Evolutionary conservation across 2,113 vertebrate genomes (phyloP).

Genomic region (Anoura caudifer): DNA sequence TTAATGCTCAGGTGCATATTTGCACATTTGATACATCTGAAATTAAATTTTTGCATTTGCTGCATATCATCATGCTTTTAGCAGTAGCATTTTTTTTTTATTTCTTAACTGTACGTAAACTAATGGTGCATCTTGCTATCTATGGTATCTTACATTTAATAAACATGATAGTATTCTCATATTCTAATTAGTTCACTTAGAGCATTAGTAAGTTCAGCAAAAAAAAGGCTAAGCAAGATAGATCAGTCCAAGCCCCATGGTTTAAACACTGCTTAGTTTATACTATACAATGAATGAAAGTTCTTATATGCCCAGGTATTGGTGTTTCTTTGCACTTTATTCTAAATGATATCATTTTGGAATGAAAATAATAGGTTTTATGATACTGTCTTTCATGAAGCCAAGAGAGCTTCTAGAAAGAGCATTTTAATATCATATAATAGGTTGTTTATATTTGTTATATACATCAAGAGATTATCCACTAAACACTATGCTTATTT

Average conservation of each 20-base stretch:
- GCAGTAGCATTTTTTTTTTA: neutral
- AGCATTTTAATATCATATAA: neutral
- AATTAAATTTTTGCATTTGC: neutral
- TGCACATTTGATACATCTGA: neutral
- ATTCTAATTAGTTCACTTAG: neutral
- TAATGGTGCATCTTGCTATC: neutral
- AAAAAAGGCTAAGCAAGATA: neutral
- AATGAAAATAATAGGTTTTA: slow-evolving; percentile 23
- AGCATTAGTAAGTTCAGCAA: neutral
- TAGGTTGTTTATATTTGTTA: neutral
- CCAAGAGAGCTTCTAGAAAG: neutral
- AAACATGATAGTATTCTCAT: neutral
- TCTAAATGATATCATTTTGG: neutral
- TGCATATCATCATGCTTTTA: neutral
- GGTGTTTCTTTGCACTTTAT: neutral
- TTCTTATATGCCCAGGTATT: neutral
- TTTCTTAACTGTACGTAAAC: neutral
- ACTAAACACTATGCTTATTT: neutral
- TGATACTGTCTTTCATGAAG: neutral
- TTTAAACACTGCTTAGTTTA: neutral
- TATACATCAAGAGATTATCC: neutral
- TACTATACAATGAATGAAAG: neutral
- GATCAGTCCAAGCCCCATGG: neutral
- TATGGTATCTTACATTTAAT: neutral
- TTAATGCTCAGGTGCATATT: neutral